Evolutionary conservation across 1,140 invertebrate genomes (phyloP), one percentile per base, ranked within the genome.

Genomic region (Diorhabda elongata): DNA sequence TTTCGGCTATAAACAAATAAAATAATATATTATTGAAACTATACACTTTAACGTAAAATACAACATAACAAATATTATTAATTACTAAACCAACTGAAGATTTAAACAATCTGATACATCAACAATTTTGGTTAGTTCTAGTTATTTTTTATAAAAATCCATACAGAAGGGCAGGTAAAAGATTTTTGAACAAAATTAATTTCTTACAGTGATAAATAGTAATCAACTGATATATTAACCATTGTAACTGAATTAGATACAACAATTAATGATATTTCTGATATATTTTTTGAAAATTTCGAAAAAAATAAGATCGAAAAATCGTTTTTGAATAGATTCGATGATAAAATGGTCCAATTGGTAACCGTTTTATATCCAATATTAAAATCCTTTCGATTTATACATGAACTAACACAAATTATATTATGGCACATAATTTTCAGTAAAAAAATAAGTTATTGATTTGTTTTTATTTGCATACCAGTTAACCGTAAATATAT

Each of bases 1-100:
- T 26, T 44, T 62, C n/a, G 8, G n/a, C 9, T 62, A 62, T 62
- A 62, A 62, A 62, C 61, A 62, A 44, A 62, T 9, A n/a, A 62
- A 62, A 62, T 62, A 62, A 62, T 62, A 62, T 62, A 62, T 62
- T 62, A 62, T 9, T 62, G 61, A 62, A 62, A 62, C 61, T 62
- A 62, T 62, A 62, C 61, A 62, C 11, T 62, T 43, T 62, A 62
- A 62, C 42, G 44, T 62, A 62, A 62, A 44, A 62, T 59, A 62
- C 61, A 44, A 11, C 61, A 44, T 62, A 62, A 62, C 61, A 62
- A 62, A 62, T 44, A 62, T 44, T 8, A 44, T 43, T 62, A 42
- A 62, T 43, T 62, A 62, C 61, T 11, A 44, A 59, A 59, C 47
- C 47, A 4, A 8, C 47, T 52, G 47, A 52, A 8, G 47, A 52